Base-by-base conservation (phyloP, 2,797 vertebrate genomes). In the Sebastes vulpes region DNA sequence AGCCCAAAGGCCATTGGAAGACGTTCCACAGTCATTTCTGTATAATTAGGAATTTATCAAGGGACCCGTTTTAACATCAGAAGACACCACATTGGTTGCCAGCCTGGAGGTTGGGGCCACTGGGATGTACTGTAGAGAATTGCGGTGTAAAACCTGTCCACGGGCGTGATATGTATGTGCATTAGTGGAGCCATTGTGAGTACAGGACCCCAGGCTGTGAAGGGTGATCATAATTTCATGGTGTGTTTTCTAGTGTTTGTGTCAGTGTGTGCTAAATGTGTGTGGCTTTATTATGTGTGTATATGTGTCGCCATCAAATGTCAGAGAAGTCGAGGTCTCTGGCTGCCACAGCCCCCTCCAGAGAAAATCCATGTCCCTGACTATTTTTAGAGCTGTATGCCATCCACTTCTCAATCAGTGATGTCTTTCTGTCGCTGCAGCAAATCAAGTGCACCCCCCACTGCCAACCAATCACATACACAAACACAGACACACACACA, bases 41-140 rank as follows among this genome's bases (percentile, higher is more conserved):
- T 82, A 81, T 86, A 88, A 92, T 92, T 87, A 92, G 63, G 82
- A 89, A 79, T 91, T 89, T 73, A 92, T 90, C 90, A 91, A 76
- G 77, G 76, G 77, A 71, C 66, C 54, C 83, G 35, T 85, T 92
- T 86, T 48, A 88, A 84, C 87, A 87, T 82, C 77, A 82, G 69
- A 89, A 82, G 86, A 86, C 86, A 82, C 54, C 58, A 25, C 86
- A 65, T 75, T 77, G 78, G 79, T 67, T 74, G 74, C 38, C 82
- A 72, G 78, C 84, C 85, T 61, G 10, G 1, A 72, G 89, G 83
- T 89, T 57, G 70, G 70, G n/a, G 50, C 63, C 80, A 70, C 79
- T 56, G 70, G 52, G 71, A 81, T 82, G 81, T 28, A 59, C 65
- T 83, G 84, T 76, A 53, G 79, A 89, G 82, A 83, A 87, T 42